Conservation (phyloP, 2,113 vertebrate species). For the Grantiella picta region DNA sequence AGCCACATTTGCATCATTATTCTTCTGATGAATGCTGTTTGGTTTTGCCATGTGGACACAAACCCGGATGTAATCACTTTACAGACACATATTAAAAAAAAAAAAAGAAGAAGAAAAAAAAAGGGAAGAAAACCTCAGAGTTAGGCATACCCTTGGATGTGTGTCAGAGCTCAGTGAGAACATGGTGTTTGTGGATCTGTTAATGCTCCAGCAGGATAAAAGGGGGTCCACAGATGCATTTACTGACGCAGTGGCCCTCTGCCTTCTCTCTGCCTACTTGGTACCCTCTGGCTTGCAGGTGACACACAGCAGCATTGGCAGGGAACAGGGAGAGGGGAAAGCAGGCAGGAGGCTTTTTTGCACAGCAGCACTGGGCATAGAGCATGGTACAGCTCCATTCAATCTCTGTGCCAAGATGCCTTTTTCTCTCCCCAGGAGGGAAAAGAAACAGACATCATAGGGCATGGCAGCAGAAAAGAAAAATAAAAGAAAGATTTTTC, state of each 20-base stretch:
- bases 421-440: neutral
- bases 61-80: constrained; percentile 17
- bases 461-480: neutral
- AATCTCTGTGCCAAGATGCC: neutral
- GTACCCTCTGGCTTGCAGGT: neutral
- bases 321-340: neutral
- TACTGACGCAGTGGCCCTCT: neutral
- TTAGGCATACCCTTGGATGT: neutral
- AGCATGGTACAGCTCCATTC: neutral
- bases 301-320: neutral
- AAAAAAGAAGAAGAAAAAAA: neutral
- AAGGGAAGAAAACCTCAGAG: neutral
- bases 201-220: neutral
- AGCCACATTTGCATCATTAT: constrained; percentile 36
- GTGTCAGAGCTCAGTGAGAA: neutral
- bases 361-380: neutral
- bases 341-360: neutral
- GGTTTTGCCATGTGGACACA: neutral
- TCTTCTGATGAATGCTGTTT: constrained; percentile 8
- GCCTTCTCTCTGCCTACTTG: neutral
- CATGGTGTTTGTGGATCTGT: neutral
- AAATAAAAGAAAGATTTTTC: neutral
- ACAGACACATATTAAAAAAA: neutral
- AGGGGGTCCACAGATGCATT: neutral
- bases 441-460: neutral